Evolutionary conservation across 2,797 vertebrate genomes (phyloP), one percentile per base, ranked within the genome.

Genomic region (Ctenopoma kingsleyae): DNA sequence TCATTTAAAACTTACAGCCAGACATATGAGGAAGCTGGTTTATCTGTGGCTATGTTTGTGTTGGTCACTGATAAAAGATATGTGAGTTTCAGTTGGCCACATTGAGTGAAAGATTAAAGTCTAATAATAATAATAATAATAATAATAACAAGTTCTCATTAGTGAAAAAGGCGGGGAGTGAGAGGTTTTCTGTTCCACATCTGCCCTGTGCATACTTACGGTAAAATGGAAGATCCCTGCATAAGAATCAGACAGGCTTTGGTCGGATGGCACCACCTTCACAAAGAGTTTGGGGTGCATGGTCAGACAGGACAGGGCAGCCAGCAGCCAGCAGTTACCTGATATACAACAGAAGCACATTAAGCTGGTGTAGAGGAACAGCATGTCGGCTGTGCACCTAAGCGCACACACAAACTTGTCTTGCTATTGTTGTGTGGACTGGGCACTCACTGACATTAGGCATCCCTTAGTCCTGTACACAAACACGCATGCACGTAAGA

Each of bases 321-420:
- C 95, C 59, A 96, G 87, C 58, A 96, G 86, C 95, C 95, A 96
- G 52, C 95, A 96, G 89, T 96, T 82, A 57, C 95, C 95, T 96
- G 82, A 51, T 13, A 15, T 17, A 81, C 32, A 76, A 57, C 38
- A 50, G 15, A 64, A 17, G 25, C 11, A 67, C 40, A 66, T 4
- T 3, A 44, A n/a, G 7, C 6, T 10, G 32, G 27, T 5, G 5
- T 1, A 19, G 27, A 43, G 3, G 20, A 19, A 15, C 8, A 41
- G 48, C 41, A 41, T 16, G 5, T 43, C 6, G 17, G 41, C 41
- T 43, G 41, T n/a, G 1, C 16, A 2, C 17, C 1, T 5, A 27
- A 44, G 41, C 66, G 43, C 23, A 40, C 23, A 40, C 52, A 6
- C 30, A 46, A 15, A 54, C 35, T 46, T 16, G 1, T 35, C 32